Percentiles rank a stretch among this genome's conserved stretches.
These are phyloP conservation scores for Camelus bactrianus DNA, from an alignment of 2,113 vertebrate genomes.

Conservation along the genomic window DNA sequence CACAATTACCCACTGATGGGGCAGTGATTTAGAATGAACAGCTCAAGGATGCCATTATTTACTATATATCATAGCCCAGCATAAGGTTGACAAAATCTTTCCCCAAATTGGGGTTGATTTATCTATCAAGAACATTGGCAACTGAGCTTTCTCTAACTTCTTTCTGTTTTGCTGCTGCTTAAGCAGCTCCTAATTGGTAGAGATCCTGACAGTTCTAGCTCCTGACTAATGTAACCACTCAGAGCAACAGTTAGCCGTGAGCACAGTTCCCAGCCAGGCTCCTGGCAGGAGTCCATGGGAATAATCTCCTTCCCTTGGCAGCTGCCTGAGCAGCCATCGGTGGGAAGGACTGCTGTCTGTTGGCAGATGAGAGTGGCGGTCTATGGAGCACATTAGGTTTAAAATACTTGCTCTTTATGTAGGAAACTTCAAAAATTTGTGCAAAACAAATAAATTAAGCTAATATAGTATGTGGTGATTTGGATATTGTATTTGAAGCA, in stretches of 20 bases:
- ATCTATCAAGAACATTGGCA: background rate
- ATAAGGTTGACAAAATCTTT: background rate
- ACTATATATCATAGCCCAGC: background rate
- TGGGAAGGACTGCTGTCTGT: background rate
- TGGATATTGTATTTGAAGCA: background rate
- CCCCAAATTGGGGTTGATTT: slow-evolving; percentile 28
- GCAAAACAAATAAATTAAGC: slow-evolving; percentile 22
- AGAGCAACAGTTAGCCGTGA: slow-evolving; percentile 38
- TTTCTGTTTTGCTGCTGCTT: slow-evolving; percentile 40
- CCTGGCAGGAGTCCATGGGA: slow-evolving; percentile 55
- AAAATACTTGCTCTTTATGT: background rate
- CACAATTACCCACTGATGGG: slow-evolving; percentile 24
- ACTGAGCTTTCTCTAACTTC: slow-evolving; percentile 18
- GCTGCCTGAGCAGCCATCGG: background rate
- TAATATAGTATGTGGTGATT: background rate
- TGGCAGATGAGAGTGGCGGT: background rate
- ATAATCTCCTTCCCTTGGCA: slow-evolving; percentile 50
- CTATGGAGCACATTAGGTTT: background rate
- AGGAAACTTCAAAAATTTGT: slow-evolving; percentile 37
- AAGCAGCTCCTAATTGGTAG: background rate
- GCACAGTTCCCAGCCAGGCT: slow-evolving; percentile 31
- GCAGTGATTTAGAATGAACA: slow-evolving; percentile 68
- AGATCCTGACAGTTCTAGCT: slow-evolving; percentile 34
- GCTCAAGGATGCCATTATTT: slow-evolving; percentile 2
- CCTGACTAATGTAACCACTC: slow-evolving; percentile 17